phyloP scores from a whole-genome alignment of 35 echinoderm and acorn worm genomes.

The Heliocidaris tuberculata region DNA sequence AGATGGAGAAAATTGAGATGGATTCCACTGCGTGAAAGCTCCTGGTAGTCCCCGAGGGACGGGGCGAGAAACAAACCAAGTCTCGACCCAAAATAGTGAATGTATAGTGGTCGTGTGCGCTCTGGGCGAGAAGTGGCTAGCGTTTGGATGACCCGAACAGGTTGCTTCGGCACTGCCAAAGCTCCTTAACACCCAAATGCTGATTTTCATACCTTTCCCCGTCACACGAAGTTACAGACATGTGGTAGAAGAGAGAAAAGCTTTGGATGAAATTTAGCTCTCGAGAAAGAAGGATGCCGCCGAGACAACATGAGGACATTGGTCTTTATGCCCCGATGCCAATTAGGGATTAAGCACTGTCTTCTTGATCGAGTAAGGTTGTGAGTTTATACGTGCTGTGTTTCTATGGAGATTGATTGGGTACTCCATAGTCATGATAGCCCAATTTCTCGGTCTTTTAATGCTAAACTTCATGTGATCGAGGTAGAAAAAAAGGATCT shows the following conservation, averaged over 20 bases:
- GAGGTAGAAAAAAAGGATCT: background rate
- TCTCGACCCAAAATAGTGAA: conserved; percentile 16
- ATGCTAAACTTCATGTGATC: background rate
- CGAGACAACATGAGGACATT: background rate
- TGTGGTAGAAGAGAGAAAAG: too few relatives aligned
- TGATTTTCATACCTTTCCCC: too few relatives aligned
- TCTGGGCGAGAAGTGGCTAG: background rate
- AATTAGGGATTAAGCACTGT: background rate
- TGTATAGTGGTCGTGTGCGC: background rate
- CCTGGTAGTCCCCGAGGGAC: background rate
- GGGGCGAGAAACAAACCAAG: background rate
- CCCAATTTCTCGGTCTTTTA: background rate
- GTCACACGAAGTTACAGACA: too few relatives aligned
- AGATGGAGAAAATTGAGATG: background rate
- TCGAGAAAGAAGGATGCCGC: too few relatives aligned
- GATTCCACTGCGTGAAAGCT: background rate
- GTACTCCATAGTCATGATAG: background rate
- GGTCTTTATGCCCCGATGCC: background rate
- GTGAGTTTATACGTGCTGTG: background rate
- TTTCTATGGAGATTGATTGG: background rate
- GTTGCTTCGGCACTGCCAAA: too few relatives aligned
- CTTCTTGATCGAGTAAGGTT: background rate
- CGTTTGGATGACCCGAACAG: background rate
- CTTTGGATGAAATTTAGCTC: too few relatives aligned
- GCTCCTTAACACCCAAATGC: too few relatives aligned